Evolutionary conservation across 2,888 invertebrate species (phyloP).

Genomic region (Melinopterus prodromus): DNA sequence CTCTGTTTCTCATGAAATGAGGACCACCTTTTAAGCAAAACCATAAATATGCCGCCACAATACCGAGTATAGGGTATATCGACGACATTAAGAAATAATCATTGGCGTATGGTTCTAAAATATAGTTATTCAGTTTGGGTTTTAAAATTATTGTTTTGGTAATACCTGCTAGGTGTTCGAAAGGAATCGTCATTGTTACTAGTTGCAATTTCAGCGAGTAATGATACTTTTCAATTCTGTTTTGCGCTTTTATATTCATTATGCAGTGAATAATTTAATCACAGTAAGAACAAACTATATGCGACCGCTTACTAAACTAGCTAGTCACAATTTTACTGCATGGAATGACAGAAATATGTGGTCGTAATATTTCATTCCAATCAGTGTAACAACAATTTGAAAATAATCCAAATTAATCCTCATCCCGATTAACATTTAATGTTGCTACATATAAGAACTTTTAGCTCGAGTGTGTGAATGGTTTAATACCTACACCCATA

Average conservation of each 20-base stretch:
- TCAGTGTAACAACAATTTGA: too few species aligned
- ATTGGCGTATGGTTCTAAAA: conserved; percentile 72
- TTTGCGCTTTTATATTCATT: neutral
- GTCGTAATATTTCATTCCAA: too few species aligned
- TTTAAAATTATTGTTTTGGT: neutral
- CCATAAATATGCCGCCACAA: conserved; percentile 73
- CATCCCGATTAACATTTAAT: too few species aligned
- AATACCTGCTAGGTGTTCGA: neutral
- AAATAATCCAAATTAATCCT: too few species aligned
- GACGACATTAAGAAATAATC: conserved; percentile 78
- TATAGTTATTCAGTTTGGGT: neutral
- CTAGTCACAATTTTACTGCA: too few species aligned
- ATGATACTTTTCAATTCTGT: neutral
- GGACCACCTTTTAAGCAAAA: conserved; percentile 83
- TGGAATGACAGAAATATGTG: too few species aligned
- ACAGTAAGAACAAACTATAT: too few species aligned
- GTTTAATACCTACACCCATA: too few species aligned
- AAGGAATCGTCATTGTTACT: neutral
- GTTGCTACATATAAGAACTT: too few species aligned
- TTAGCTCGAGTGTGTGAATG: too few species aligned
- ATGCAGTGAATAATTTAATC: neutral
- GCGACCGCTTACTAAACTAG: too few species aligned
- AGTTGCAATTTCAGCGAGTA: neutral
- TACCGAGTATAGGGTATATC: conserved; percentile 73
- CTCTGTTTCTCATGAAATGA: conserved; percentile 82